Conservation (phyloP, 2,888 invertebrate genomes). For the Amphipyra tragopoginis region DNA sequence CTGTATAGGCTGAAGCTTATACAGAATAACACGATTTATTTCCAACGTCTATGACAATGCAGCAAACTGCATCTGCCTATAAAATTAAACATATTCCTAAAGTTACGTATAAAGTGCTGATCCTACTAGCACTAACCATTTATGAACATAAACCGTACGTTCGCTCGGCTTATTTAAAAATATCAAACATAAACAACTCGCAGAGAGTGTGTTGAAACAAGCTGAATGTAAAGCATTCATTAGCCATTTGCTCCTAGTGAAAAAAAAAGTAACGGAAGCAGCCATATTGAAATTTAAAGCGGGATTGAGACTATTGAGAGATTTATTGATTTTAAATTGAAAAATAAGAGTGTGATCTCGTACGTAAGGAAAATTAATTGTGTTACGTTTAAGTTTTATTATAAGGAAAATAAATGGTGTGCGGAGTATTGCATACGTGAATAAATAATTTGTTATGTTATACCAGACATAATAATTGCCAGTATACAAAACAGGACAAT, state of each 20-base stretch:
- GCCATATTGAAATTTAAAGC: constrained; percentile 59
- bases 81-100: neutral
- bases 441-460: neutral
- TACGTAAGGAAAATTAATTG: neutral
- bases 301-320: constrained; percentile 13
- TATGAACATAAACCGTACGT: constrained; percentile 32
- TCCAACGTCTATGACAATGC: too few species aligned
- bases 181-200: constrained; percentile 63
- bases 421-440: too few species aligned
- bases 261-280: constrained; percentile 62
- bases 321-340: constrained; percentile 4
- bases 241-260: constrained; percentile 42
- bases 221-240: constrained; percentile 63
- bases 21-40: too few species aligned
- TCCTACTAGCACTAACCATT: constrained; percentile 28
- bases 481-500: constrained; percentile 32
- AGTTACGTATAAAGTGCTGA: constrained; percentile 18
- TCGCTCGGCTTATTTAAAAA: constrained; percentile 65
- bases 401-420: constrained; percentile 16
- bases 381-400: neutral
- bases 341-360: neutral
- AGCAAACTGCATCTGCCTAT: too few species aligned
- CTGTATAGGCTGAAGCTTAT: too few species aligned
- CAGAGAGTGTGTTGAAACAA: constrained; percentile 63
- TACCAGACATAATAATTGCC: neutral